Evolutionary conservation across 2,888 invertebrate species (phyloP).

Genomic region (Busseola fusca): DNA sequence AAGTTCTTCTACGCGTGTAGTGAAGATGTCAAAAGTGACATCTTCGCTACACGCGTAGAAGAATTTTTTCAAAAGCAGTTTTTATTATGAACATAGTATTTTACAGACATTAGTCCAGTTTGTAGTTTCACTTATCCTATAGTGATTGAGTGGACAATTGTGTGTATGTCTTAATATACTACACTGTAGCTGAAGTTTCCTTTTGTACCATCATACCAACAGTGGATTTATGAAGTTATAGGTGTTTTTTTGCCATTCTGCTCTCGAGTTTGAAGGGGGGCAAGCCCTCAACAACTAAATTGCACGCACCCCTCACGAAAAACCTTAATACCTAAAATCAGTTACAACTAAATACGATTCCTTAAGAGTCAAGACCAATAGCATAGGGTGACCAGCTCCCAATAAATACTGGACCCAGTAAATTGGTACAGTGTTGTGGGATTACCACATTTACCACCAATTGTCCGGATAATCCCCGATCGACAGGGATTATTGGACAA

Average conservation of each 20-base stretch:
- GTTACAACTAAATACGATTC: slow-evolving; percentile 47
- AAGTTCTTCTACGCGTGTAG: no score
- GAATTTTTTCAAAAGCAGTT: background rate
- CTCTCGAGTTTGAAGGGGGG: background rate
- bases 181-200: background rate
- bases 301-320: slow-evolving; percentile 1
- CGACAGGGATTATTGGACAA: slow-evolving; percentile 77
- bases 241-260: background rate
- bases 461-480: slow-evolving; percentile 77
- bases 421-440: slow-evolving; percentile 70
- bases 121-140: slow-evolving; percentile 16
- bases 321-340: slow-evolving; percentile 41
- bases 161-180: background rate
- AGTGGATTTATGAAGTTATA: background rate
- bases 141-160: background rate
- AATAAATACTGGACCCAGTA: slow-evolving; percentile 71
- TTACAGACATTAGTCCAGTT: slow-evolving; percentile 10
- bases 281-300: background rate
- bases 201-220: background rate
- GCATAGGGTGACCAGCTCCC: slow-evolving; percentile 66
- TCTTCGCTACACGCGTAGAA: background rate
- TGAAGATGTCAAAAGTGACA: no score
- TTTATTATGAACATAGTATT: background rate
- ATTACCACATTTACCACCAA: slow-evolving; percentile 75
- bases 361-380: slow-evolving; percentile 62